phyloP scores from a whole-genome alignment of 2,888 invertebrate species.

The Slavum lentiscoides region DNA sequence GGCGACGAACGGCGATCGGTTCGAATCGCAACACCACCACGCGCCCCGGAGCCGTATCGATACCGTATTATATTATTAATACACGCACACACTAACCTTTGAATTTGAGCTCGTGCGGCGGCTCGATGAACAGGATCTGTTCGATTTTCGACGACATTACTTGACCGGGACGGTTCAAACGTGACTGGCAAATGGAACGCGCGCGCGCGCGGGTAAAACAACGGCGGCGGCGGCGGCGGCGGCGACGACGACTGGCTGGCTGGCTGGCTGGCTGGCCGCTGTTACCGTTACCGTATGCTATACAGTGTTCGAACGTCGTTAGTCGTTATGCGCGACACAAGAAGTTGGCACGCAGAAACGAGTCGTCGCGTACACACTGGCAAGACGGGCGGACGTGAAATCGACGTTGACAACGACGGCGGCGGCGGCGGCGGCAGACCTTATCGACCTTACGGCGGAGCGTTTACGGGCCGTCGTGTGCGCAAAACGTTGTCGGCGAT shows the following conservation, averaged over 20 bases:
- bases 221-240: not conserved
- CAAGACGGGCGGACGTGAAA: too few species aligned
- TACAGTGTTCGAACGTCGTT: not conserved
- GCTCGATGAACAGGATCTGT: slow-evolving; percentile 84
- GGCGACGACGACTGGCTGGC: not conserved
- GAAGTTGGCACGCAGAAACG: too few species aligned
- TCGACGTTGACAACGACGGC: too few species aligned
- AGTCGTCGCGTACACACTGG: not conserved
- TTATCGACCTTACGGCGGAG: not conserved
- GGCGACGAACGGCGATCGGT: too few species aligned
- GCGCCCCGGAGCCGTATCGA: too few species aligned
- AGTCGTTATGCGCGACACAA: not conserved
- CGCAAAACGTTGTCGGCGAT: not conserved
- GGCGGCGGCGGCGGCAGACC: not conserved
- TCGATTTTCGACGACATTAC: slow-evolving; percentile 67
- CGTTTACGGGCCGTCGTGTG: not conserved
- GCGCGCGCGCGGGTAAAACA: not conserved
- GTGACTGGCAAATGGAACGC: not conserved
- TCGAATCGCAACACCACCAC: too few species aligned
- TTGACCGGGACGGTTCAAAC: not conserved
- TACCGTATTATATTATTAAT: too few species aligned
- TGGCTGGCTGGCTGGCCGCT: not conserved
- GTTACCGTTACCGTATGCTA: not conserved
- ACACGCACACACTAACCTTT: slow-evolving; percentile 70
- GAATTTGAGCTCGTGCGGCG: slow-evolving; percentile 85